Evolutionary conservation across 2,888 invertebrate species (phyloP).

Genomic region (Eulithis testata): DNA sequence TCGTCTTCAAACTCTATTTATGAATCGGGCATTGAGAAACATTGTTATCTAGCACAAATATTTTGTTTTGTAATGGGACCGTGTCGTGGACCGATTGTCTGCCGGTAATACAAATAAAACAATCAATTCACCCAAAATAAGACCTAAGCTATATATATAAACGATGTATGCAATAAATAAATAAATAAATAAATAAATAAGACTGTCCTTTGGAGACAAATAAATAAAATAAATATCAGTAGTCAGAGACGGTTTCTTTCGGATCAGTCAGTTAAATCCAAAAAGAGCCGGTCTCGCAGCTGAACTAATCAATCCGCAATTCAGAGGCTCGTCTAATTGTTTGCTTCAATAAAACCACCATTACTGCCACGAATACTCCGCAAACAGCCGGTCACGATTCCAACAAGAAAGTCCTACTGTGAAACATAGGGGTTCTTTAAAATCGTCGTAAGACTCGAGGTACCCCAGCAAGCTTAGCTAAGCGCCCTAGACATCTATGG

Average conservation of each 20-base stretch:
- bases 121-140: too few relatives aligned
- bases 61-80: constrained; percentile 23
- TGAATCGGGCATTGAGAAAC: constrained; percentile 32
- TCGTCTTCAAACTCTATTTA: constrained; percentile 33
- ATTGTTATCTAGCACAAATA: constrained; percentile 37
- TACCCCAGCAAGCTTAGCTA: too few relatives aligned
- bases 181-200: too few relatives aligned
- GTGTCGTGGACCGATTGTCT: constrained; percentile 13
- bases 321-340: constrained; percentile 33
- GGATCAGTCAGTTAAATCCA: constrained; percentile 14
- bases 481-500: too few relatives aligned
- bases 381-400: constrained; percentile 33
- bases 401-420: too few relatives aligned
- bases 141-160: too few relatives aligned
- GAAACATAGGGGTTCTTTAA: too few relatives aligned
- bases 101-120: constrained; percentile 8
- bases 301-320: constrained; percentile 35
- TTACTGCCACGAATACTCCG: constrained; percentile 21
- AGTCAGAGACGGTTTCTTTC: not conserved
- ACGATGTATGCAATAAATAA: too few relatives aligned
- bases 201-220: too few relatives aligned
- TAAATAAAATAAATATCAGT: not conserved
- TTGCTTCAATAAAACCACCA: constrained; percentile 37
- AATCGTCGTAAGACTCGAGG: too few relatives aligned
- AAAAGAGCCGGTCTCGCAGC: constrained; percentile 37